Evolutionary conservation across 2,797 vertebrate species (phyloP), one percentile per base, ranked within the genome.

Genomic region (Bovichtus variegatus): DNA sequence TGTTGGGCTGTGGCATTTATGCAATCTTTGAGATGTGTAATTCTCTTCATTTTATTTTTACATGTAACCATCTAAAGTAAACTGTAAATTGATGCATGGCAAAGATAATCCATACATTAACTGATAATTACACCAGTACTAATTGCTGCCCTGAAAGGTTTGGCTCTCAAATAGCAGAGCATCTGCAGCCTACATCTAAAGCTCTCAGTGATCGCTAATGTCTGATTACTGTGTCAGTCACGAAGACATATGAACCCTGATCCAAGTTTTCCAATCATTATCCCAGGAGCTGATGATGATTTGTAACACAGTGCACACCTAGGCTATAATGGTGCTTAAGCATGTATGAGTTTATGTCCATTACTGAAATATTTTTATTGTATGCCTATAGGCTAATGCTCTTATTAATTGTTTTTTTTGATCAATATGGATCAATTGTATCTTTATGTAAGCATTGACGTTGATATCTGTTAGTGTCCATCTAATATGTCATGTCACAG

Each of bases 181-280:
- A 76, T 73, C 81, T 85, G 82, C 84, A 81, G 78, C 69, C 74
- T 67, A 36, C 78, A 85, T 51, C 64, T 72, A 72, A 38, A 77
- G 79, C 82, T 64, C 53, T 65, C 64, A 50, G 36, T 63, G 62
- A 82, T 76, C 43, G 15, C 38, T 55, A 2, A 57, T 71, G 68
- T 68, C 69, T 78, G 73, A 80, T 83, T 44, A 73, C 62, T 43
- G 74, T 80, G 81, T 78, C 82, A 78, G 88, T 89, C 89, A 91
- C 74, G 81, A 78, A 80, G 47, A 59, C n/a, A 12, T 64, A 60
- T 15, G 25, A 70, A 73, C 29, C 59, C 73, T 59, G 67, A 77
- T 76, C 74, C 78, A 89, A 90, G 84, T 90, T 87, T 58, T 46
- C 38, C 38, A 6, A 29, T 70, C 46, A 44, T 67, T 46, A 64